Evolutionary conservation across 2,113 vertebrate species (phyloP), one percentile per base, ranked within the genome.

Genomic region (Rhinoderma darwinii): DNA sequence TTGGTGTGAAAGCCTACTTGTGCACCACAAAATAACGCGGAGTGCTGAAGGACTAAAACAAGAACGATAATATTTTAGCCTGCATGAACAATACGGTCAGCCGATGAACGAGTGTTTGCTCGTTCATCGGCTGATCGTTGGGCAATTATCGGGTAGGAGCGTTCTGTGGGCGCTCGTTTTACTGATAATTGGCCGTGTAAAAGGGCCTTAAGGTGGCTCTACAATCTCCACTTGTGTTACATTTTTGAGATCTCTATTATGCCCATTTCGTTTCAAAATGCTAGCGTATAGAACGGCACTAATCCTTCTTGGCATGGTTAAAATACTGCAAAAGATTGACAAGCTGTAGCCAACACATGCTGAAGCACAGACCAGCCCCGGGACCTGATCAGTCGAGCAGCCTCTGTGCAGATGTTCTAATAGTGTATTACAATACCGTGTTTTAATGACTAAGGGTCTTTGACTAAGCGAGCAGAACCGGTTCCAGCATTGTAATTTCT

Each of bases 401-500:
- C 56, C 15, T 30, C 20, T 17, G 15, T 50, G 27, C 86, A 87
- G 51, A 61, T 81, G 78, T 75, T 74, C 54, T 63, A 35, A 61
- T 12, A 32, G 73, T 30, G 84, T 51, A 44, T 51, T 50, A 87
- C 63, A 82, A 54, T 39, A 56, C 3, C 15, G 51, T 87, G 79
- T 56, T 87, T 87, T 75, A 74, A 63, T 82, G 78, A 82, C 27
- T 63, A 75, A 22, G 27, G 20, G 50, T 50, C 66, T 50, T 50
- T 75, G 22, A 75, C 39, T 32, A 11, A 68, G 66, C n/a, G 43
- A 18, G 44, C 84, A 59, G 41, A 81, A 70, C 84, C 47, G 44
- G 66, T n/a, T 51, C 78, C 47, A 87, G 37, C 51, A 50, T 27
- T 37, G 70, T 75, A 11, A 87, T 87, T 87, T 82, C 32, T 80